These are phyloP conservation scores for Neogale vison DNA, from an alignment of 2,113 vertebrate genomes.

Conservation along the genomic window DNA sequence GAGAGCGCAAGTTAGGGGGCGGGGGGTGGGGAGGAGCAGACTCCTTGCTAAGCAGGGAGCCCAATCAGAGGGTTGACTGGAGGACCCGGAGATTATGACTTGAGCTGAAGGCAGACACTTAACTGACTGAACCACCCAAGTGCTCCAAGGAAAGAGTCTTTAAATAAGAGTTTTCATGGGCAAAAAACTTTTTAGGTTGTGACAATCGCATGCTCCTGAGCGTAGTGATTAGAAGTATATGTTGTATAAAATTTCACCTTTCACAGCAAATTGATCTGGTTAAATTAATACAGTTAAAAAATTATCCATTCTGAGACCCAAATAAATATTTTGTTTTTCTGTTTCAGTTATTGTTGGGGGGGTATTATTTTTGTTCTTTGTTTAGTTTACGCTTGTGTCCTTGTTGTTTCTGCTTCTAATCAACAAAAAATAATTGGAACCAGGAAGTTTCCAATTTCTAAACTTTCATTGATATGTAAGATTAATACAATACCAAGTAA, in stretches of 20 bases:
- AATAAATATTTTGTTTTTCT: neutral
- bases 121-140: no score
- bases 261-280: neutral
- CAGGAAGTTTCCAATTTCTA: neutral
- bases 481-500: neutral
- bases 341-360: neutral
- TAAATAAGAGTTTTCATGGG: neutral
- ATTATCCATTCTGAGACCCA: neutral
- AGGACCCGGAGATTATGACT: no score
- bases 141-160: no score
- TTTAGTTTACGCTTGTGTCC: neutral
- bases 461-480: neutral
- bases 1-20: no score
- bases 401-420: neutral
- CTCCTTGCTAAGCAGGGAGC: no score
- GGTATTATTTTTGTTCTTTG: neutral
- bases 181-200: neutral
- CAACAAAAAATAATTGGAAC: neutral
- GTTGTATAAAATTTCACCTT: neutral
- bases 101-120: no score
- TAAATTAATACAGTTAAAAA: neutral
- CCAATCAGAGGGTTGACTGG: no score
- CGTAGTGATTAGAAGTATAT: neutral
- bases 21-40: no score
- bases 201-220: neutral